Conservation (phyloP, 2,797 vertebrate species). For the Rallus crepitans region DNA sequence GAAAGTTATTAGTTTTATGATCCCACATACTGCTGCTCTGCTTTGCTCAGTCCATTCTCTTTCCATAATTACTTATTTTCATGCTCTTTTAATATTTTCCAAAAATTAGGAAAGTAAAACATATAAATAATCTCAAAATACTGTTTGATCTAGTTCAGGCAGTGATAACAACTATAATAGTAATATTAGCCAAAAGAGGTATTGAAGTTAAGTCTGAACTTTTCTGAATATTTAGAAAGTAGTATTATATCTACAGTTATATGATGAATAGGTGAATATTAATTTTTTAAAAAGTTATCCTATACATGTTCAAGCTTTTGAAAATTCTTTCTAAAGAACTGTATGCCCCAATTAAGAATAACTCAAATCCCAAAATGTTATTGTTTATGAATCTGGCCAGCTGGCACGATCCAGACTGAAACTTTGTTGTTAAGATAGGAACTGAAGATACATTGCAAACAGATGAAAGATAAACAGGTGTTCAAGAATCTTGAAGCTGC, state of each 20-base stretch:
- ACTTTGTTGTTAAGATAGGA: not conserved
- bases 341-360: not conserved
- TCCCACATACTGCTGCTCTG: not conserved
- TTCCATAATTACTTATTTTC: not conserved
- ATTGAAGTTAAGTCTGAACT: not conserved
- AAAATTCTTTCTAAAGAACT: not conserved
- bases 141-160: not conserved
- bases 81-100: not conserved
- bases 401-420: not conserved
- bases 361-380: not conserved
- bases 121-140: not conserved
- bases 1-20: not conserved
- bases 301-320: not conserved
- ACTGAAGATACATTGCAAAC: not conserved
- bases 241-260: not conserved
- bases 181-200: not conserved
- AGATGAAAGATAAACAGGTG: not conserved
- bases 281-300: not conserved
- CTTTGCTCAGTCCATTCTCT: not conserved
- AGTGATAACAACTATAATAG: not conserved
- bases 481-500: not conserved
- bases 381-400: not conserved
- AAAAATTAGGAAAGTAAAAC: not conserved
- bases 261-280: not conserved
- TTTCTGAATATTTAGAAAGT: not conserved